A percentile compares a stretch with the other conserved stretches of the same genome.
phyloP scores from a whole-genome alignment of 2,888 invertebrate species.

The Athrips mouffetella region DNA sequence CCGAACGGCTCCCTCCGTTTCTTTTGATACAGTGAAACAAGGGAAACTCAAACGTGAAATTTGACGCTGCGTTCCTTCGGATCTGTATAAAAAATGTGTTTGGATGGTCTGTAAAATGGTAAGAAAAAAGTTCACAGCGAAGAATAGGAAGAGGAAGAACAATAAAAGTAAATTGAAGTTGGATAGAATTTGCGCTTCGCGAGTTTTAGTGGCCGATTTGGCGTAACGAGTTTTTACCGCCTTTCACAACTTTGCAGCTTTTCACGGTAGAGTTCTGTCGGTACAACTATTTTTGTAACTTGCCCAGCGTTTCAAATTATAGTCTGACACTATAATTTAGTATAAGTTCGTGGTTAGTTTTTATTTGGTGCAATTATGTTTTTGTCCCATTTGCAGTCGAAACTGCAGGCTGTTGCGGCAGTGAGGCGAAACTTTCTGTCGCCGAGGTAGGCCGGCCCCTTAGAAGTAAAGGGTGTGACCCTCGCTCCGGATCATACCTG shows the following conservation, averaged over 20 bases:
- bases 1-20: constrained; percentile 38
- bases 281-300: constrained; percentile 45
- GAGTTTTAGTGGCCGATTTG: constrained; percentile 75
- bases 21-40: constrained; percentile 51
- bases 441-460: too few species aligned
- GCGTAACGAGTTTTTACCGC: constrained; percentile 76
- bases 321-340: too few species aligned
- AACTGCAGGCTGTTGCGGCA: too few species aligned
- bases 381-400: too few species aligned
- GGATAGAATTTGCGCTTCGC: constrained; percentile 76
- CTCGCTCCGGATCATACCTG: too few species aligned
- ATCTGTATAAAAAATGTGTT: constrained; percentile 64
- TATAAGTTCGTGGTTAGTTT: too few species aligned
- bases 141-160: constrained; percentile 67
- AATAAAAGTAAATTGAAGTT: constrained; percentile 77
- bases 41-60: constrained; percentile 49
- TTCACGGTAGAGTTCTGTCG: constrained; percentile 45
- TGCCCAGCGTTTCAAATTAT: too few species aligned
- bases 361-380: too few species aligned
- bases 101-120: constrained; percentile 53
- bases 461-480: too few species aligned
- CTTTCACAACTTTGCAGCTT: constrained; percentile 68
- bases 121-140: constrained; percentile 53
- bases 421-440: too few species aligned
- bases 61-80: constrained; percentile 52